Conservation (phyloP, 53 echinoderm and acorn worm genomes). For the Echinometra lucunter region DNA sequence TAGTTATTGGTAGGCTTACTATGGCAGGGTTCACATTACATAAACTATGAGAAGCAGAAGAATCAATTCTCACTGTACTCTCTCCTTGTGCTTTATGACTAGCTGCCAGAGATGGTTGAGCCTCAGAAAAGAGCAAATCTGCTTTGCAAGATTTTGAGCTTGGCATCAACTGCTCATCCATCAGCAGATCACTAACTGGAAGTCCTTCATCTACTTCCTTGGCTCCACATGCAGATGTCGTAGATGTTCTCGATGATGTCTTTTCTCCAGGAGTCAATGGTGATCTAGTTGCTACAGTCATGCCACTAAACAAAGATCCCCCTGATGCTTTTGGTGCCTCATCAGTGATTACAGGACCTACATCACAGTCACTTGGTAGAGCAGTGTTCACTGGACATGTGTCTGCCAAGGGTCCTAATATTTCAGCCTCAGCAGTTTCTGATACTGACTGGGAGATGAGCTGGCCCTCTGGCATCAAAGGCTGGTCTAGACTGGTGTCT, state of each 20-base stretch:
- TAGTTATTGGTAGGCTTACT: not conserved
- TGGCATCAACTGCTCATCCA: not conserved
- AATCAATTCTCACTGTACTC: not conserved
- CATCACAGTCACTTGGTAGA: not conserved
- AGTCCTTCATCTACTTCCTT: not conserved
- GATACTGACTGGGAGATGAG: slow-evolving; percentile 2
- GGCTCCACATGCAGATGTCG: not conserved
- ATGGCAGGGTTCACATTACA: not conserved
- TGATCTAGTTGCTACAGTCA: not conserved
- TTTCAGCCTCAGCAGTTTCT: not conserved
- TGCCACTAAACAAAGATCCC: slow-evolving; percentile 38
- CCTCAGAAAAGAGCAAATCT: not conserved
- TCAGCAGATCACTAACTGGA: slow-evolving; percentile 2
- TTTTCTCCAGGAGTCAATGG: not conserved
- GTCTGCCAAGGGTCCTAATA: not conserved
- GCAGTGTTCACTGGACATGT: not conserved
- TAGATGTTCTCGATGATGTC: not conserved
- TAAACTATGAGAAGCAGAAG: not conserved
- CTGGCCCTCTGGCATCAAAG: slow-evolving; percentile 35
- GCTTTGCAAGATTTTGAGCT: not conserved
- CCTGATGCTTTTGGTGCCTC: not conserved
- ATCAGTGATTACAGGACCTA: not conserved
- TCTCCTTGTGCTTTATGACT: not conserved
- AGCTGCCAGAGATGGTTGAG: not conserved
- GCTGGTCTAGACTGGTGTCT: slow-evolving; percentile 65